phyloP scores from a whole-genome alignment of 2,113 vertebrate species.

The Montifringilla adamsi region DNA sequence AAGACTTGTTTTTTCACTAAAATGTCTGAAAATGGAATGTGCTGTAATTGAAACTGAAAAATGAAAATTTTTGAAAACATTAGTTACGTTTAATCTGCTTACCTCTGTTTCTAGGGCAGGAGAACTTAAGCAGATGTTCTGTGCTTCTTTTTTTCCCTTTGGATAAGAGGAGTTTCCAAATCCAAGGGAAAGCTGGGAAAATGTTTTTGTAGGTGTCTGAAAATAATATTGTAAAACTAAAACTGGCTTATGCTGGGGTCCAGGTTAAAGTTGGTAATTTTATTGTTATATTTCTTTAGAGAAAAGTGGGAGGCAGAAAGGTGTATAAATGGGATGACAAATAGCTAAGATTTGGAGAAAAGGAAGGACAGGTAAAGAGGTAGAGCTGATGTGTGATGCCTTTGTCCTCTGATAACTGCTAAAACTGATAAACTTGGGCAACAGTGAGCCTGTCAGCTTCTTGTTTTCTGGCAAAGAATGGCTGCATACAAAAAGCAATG shows the following conservation, averaged over 20 bases:
- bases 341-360: not conserved
- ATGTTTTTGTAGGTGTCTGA: not conserved
- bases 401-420: not conserved
- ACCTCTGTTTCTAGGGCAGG: not conserved
- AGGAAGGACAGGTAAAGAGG: not conserved
- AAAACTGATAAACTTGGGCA: not conserved
- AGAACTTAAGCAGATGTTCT: not conserved
- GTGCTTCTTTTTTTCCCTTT: not conserved
- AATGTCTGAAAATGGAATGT: not conserved
- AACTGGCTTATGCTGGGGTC: not conserved
- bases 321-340: not conserved
- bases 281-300: not conserved
- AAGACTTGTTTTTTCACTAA: not conserved
- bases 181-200: not conserved
- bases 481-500: not conserved
- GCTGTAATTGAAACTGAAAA: not conserved
- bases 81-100: not conserved
- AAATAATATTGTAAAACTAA: not conserved
- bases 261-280: not conserved
- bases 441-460: not conserved
- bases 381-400: not conserved
- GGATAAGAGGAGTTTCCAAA: not conserved
- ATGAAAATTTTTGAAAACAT: not conserved
- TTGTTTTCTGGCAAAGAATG: not conserved
- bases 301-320: not conserved